phyloP scores from a whole-genome alignment of 2,113 vertebrate species.

The Tragelaphus buxtoni region DNA sequence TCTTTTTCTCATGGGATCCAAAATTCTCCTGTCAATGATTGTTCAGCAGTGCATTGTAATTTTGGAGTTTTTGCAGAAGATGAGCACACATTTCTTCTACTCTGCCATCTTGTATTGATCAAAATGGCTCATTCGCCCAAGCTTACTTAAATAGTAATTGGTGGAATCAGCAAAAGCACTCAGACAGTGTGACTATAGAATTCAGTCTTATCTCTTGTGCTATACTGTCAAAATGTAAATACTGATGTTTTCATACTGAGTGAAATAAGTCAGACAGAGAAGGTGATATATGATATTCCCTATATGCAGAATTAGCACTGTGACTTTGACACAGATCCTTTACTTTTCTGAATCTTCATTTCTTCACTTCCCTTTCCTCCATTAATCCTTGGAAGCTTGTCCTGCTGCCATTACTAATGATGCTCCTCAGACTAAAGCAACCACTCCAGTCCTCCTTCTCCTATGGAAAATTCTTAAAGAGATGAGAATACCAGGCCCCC shows the following conservation, averaged over 20 bases:
- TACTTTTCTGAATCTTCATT: constrained; percentile 55
- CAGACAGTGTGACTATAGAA: not conserved
- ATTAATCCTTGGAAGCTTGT: not conserved
- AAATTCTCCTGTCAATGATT: no score
- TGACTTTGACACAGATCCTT: not conserved
- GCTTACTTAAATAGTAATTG: not conserved
- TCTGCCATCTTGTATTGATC: not conserved
- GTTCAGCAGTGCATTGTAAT: not conserved
- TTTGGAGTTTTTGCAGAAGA: not conserved
- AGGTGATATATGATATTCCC: not conserved
- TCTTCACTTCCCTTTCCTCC: constrained; percentile 48
- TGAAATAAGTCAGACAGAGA: not conserved
- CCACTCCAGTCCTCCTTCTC: not conserved
- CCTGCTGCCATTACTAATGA: not conserved
- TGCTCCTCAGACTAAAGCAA: not conserved
- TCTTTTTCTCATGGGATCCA: no score
- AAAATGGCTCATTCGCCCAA: not conserved
- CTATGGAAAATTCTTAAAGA: not conserved
- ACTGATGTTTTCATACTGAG: not conserved
- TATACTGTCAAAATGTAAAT: not conserved
- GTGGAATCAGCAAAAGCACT: not conserved
- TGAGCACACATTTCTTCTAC: not conserved
- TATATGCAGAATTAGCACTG: not conserved
- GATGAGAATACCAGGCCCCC: not conserved
- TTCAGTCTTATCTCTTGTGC: not conserved